These are phyloP conservation scores for Lamproptera curius DNA, from an alignment of 2,888 invertebrate genomes.

Conservation along the genomic window DNA sequence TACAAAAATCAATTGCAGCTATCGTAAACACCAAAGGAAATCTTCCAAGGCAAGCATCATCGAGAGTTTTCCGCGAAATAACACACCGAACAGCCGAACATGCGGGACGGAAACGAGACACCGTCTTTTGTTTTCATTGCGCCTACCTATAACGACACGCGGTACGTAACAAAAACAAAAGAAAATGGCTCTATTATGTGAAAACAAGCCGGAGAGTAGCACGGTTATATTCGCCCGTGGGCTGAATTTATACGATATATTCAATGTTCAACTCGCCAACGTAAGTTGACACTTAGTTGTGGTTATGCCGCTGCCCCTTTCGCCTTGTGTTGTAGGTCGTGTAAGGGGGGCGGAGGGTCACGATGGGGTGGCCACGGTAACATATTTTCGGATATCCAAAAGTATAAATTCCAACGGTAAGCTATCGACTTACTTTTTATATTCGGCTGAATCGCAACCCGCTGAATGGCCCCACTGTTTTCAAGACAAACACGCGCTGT, in stretches of 20 bases:
- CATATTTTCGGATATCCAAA: conserved; percentile 77
- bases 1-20: too few species aligned
- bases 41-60: too few species aligned
- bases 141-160: conserved; percentile 68
- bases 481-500: conserved; percentile 65
- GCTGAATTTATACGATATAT: conserved; percentile 75
- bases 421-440: conserved; percentile 79
- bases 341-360: conserved; percentile 32
- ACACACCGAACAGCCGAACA: conserved; percentile 37
- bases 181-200: conserved; percentile 78
- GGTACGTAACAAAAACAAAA: conserved; percentile 74
- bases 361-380: conserved; percentile 41
- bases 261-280: conserved; percentile 57
- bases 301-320: conserved; percentile 19
- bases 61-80: conserved; percentile 27
- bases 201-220: conserved; percentile 74
- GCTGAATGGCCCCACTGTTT: conserved; percentile 69
- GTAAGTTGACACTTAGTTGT: conserved; percentile 36
- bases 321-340: not conserved
- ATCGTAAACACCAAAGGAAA: too few species aligned
- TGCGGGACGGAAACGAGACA: conserved; percentile 66
- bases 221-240: conserved; percentile 75
- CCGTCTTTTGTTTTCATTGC: conserved; percentile 74
- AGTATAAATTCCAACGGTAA: conserved; percentile 75
- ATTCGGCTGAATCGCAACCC: conserved; percentile 65